Conservation (phyloP, 2,113 vertebrate genomes). For the Melanerpes aurifrons region DNA sequence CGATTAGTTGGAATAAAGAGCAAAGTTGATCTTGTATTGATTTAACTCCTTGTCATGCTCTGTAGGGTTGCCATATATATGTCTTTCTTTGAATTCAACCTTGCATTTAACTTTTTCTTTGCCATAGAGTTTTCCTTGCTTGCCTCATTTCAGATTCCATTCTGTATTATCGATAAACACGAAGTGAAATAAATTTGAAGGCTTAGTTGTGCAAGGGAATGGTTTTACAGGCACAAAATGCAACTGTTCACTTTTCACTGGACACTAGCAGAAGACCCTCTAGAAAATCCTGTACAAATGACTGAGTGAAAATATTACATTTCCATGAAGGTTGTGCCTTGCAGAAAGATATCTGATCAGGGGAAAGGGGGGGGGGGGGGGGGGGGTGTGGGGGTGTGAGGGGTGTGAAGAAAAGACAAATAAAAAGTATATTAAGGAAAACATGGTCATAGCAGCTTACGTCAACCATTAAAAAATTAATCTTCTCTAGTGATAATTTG, state of each 20-base stretch:
- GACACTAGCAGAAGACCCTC: neutral
- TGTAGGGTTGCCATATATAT: neutral
- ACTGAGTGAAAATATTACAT: neutral
- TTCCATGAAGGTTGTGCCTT: neutral
- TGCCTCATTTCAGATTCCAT: neutral
- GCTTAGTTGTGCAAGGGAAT: neutral
- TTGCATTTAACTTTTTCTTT: neutral
- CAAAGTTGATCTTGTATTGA: slow-evolving; percentile 25
- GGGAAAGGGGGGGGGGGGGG: too few species aligned
- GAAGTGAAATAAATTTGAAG: neutral
- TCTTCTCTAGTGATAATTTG: neutral
- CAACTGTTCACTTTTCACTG: neutral
- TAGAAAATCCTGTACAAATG: neutral
- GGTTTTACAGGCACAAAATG: neutral
- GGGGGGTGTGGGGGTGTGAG: neutral
- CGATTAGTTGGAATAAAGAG: slow-evolving; percentile 34
- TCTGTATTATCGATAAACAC: neutral
- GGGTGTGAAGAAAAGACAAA: neutral
- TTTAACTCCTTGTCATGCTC: neutral
- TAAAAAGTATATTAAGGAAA: neutral
- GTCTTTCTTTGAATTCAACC: neutral
- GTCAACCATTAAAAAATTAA: neutral
- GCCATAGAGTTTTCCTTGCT: neutral
- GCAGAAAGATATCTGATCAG: neutral
- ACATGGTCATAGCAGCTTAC: neutral